Base-by-base conservation (phyloP, 2,888 invertebrate genomes). In the Rhagonycha fulva region DNA sequence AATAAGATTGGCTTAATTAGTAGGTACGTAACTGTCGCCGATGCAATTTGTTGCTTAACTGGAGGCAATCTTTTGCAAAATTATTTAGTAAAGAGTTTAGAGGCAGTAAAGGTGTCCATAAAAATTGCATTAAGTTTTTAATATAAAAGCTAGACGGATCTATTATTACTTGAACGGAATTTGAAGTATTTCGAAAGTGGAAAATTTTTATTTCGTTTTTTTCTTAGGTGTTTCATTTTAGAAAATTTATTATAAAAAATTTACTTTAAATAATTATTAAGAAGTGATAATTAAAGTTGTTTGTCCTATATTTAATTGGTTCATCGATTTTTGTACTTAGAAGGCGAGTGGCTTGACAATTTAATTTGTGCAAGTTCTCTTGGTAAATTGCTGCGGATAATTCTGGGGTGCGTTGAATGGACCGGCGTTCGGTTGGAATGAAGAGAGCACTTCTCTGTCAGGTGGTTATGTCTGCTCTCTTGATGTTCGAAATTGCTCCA, bases 391-490 rank as follows among this genome's bases (percentile, higher is more conserved):
- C 86, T 83, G 84, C 83, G 82, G 85, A 86, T 86, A 86, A 86
- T 86, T 85, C 84, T 82, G 80, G 83, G 78, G 80, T 81, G 77
- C 81, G 82, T 80, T 84, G 84, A 84, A 83, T 84, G 84, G 83
- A 79, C 81, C 81, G 81, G 82, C 81, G 81, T 82, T 82, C 81
- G 80, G 81, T 80, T 81, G 82, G 84, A 85, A 86, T 87, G 86
- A 86, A 86, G 86, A 84, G 82, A 79, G 85, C 87, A 86, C 88
- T 88, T 82, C 82, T 87, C 82, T 84, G 88, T 87, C 88, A 88
- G 88, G 87, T 88, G 88, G 87, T 87, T 85, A 84, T 87, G 88
- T 87, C 87, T 88, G 88, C 85, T 86, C 86, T 84, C 85, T 85
- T 86, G 85, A 86, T 83, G 84, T 84, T 81, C 84, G 84, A 86